Base-by-base conservation (phyloP, 1,140 invertebrate genomes). In the Monomorium pharaonis region DNA sequence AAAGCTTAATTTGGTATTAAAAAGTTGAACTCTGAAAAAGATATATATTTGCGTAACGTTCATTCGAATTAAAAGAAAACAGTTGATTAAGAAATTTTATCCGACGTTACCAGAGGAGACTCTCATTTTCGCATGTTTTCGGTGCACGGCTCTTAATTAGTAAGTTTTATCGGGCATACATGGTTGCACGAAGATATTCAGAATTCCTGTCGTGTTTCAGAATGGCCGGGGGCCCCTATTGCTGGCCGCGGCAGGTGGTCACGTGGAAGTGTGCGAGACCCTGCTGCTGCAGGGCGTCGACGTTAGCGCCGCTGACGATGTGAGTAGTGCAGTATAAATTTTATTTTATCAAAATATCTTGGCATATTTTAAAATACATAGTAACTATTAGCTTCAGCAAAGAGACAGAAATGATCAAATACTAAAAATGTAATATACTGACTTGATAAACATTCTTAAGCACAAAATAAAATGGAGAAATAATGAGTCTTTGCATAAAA, bases 201-300 rank as follows among this genome's bases (percentile, higher is more conserved):
- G 21, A 14, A 84, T 84, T 84, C 70, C 44, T 56, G 24, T 81
- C 75, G 21, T 76, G 44, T 92, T 89, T 58, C 78, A 94, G 93
- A 92, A 93, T 84, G 92, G 92, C 27, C 87, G 91, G 33, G 84
- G 84, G 58, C 91, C 93, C 10, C 74, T 94, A 21, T 75, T 88
- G 56, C 65, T 93, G 87, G 92, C 92, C 44, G 92, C 93, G 14
- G 92, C 92, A 54, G 89, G 86, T 74, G 93, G 93, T 30, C 92
- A 94, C 37, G 42, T 88, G 56, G 90, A 92, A 42, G 86, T 88
- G 58, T 93, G 93, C 65, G 89, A 93, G 72, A 80, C 88, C 60
- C 85, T 94, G 37, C 81, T 94, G 56, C 86, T 86, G 65, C 90
- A 85, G 33, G 92, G 91, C 42, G 69, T 88, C 72, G 90, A 94